phyloP scores from a whole-genome alignment of 2,888 invertebrate species.

The Seira musarum region DNA sequence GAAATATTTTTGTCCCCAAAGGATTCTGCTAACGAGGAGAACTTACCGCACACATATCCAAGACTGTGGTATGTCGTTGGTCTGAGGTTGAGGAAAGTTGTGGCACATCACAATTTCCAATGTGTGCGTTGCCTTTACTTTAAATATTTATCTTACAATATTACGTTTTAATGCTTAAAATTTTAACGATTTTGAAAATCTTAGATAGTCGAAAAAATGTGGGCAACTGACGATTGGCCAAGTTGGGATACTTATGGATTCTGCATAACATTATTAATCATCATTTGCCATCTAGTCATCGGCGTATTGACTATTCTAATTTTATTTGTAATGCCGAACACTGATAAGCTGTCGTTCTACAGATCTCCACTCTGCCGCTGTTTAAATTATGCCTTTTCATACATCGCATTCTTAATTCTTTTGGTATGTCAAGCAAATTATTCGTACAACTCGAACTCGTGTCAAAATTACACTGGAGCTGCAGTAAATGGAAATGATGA shows the following conservation, averaged over 20 bases:
- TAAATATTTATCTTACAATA: neutral
- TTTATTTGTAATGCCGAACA: no score
- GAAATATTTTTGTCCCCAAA: conserved; percentile 45
- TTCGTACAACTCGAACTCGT: no score
- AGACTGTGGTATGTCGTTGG: conserved; percentile 57
- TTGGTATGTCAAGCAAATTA: no score
- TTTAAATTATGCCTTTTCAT: conserved; percentile 38
- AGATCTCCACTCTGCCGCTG: conserved; percentile 50
- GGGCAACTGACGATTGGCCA: conserved; percentile 62
- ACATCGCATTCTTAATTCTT: conserved; percentile 29
- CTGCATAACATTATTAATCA: no score
- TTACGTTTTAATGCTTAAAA: neutral
- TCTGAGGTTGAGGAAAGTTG: conserved; percentile 41
- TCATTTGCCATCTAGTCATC: no score
- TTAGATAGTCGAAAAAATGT: conserved; percentile 55
- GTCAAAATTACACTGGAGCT: no score
- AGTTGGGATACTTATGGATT: conserved; percentile 52
- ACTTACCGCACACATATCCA: conserved; percentile 51
- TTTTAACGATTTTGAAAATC: neutral
- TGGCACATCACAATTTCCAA: conserved; percentile 58
- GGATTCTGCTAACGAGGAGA: conserved; percentile 15
- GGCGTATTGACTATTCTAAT: no score
- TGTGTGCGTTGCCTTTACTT: conserved; percentile 28
- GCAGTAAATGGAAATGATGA: no score
- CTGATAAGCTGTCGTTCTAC: neutral